Percentiles rank a stretch among this genome's conserved stretches.
phyloP scores from a whole-genome alignment of 1,140 invertebrate species.

The Drosophila equinoxialis region DNA sequence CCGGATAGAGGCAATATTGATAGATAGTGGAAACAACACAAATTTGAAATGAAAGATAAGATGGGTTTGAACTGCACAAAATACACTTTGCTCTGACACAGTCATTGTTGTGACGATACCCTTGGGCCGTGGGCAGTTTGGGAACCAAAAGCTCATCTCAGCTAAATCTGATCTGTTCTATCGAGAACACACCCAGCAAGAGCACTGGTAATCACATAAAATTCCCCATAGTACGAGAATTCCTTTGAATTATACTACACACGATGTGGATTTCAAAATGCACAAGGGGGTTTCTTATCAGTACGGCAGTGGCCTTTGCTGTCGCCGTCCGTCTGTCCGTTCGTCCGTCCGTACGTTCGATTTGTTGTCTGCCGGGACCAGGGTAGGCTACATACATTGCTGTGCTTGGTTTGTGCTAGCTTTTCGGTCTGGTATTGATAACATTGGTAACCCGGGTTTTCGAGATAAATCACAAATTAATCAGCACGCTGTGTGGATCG shows the following conservation, averaged over 20 bases:
- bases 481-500: slow-evolving; percentile 35
- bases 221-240: slow-evolving; percentile 2
- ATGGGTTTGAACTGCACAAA: neutral
- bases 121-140: neutral
- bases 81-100: neutral
- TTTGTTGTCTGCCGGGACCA: neutral
- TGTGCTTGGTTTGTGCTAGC: slow-evolving; percentile 27
- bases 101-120: neutral
- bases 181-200: slow-evolving; percentile 1
- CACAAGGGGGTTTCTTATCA: slow-evolving; percentile 58
- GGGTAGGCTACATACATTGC: neutral
- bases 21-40: neutral
- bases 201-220: slow-evolving; percentile 13
- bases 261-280: slow-evolving; percentile 26
- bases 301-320: slow-evolving; percentile 16
- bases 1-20: neutral
- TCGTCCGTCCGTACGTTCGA: neutral
- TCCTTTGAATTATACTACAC: slow-evolving; percentile 8
- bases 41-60: neutral
- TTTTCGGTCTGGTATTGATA: slow-evolving; percentile 65
- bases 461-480: slow-evolving; percentile 71
- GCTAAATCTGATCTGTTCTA: slow-evolving; percentile 8
- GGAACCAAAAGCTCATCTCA: slow-evolving; percentile 7
- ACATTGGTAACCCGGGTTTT: slow-evolving; percentile 61
- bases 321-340: neutral